Evolutionary conservation across 2,797 vertebrate genomes (phyloP), one percentile per base, ranked within the genome.

Genomic region (Brotula barbata): DNA sequence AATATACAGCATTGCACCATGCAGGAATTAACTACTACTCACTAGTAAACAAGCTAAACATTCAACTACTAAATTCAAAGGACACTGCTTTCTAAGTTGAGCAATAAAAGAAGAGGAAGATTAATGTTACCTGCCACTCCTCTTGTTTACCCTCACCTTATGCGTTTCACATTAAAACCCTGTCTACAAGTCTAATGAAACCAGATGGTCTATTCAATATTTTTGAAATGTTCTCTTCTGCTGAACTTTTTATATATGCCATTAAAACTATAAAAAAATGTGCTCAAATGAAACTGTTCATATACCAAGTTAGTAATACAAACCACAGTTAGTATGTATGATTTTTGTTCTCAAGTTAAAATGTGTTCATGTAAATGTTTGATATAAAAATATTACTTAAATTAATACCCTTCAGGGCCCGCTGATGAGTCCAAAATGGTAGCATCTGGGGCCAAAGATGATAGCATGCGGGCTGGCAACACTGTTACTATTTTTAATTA

Each of bases 121-220:
- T 64, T 28, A 61, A 81, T 71, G 57, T 43, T 37, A 19, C 31
- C 37, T 47, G 50, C 45, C 51, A 39, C 37, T 57, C 34, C 21
- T 15, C 37, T 67, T 56, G 44, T 56, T 63, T 60, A 39, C 55
- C 31, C 51, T 15, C 45, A 14, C 48, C 50, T 62, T 50, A 68
- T 69, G 42, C 68, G 37, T 33, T 37, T 15, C 50, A 41, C 19
- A 37, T 54, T 69, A 36, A 57, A 44, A 50, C 13, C 52, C 68
- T 50, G 63, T 68, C 62, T 72, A 31, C 55, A 70, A 61, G 34
- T 75, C 56, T 58, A 46, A 74, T 67, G 33, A 64, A 47, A 44
- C 13, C 41, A 17, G 45, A 23, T 17, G 36, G 41, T 52, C 46
- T 44, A 9, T 43, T 46, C 53, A 58, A 50, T 3, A 39, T 15